These are phyloP conservation scores for Acrossocheilus wenchowensis DNA, from an alignment of 2,797 vertebrate genomes.

Conservation along the genomic window DNA sequence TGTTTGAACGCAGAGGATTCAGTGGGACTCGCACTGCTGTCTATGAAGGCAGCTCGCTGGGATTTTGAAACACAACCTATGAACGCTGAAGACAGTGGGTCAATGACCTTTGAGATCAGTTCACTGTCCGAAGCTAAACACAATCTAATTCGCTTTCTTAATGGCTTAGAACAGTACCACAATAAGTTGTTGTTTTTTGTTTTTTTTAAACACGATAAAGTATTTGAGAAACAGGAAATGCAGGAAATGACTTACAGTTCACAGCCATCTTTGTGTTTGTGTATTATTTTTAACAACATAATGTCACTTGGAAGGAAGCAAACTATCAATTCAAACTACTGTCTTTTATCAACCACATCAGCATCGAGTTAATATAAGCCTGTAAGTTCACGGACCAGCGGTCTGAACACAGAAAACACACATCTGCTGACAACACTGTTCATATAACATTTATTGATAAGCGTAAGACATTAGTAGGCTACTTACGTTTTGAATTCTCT, in stretches of 20 bases:
- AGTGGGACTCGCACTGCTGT: too few species aligned
- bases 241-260: background rate
- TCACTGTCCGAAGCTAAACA: background rate
- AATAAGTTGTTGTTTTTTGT: too few species aligned
- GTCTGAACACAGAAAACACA: background rate
- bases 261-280: constrained; percentile 6
- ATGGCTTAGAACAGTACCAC: background rate
- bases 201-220: background rate
- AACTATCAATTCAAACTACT: background rate
- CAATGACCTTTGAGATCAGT: constrained; percentile 10
- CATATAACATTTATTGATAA: background rate
- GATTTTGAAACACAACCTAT: background rate
- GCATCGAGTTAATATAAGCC: background rate
- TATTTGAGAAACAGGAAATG: background rate
- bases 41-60: background rate
- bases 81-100: background rate
- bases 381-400: background rate
- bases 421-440: background rate
- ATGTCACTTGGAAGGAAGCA: background rate
- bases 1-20: background rate
- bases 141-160: background rate
- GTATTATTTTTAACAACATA: background rate
- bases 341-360: background rate
- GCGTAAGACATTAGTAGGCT: background rate
- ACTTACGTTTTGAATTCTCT: constrained; percentile 74